Evolutionary conservation across 1,140 invertebrate species (phyloP), one percentile per base, ranked within the genome.

Genomic region (Chrysoperla carnea): DNA sequence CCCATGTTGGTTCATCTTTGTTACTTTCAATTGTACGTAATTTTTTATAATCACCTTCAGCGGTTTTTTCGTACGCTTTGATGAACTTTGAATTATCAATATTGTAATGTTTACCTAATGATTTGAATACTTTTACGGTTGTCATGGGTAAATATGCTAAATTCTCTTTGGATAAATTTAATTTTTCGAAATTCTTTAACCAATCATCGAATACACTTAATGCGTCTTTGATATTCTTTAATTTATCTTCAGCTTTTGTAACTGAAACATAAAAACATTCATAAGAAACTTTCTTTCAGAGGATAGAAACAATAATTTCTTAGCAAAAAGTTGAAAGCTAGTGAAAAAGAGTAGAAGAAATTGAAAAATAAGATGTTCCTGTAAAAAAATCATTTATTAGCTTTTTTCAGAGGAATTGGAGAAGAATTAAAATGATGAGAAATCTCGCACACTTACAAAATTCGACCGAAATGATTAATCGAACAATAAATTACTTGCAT

Each of bases 221-320:
- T 2, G 72, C 73, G 47, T 75, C 71, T 44, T 76, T 74, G 29
- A 78, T 78, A 47, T 75, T 71, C 41, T 69, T 63, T n/a, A 76
- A 55, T 54, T 78, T 78, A 5, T 73, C 70, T 50, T 75, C 73
- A 46, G 74, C 75, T 45, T 71, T 68, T 8, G 75, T 78, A 38
- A 73, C 73, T 66, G 60, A 12, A 57, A 59, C n/a, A 6, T 17
- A 39, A 15, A 15, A 27, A 39, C n/a, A n/a, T n/a, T n/a, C n/a
- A n/a, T n/a, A n/a, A n/a, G n/a, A n/a, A 7, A 11, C 6, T n/a
- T n/a, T n/a, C n/a, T n/a, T n/a, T n/a, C n/a, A n/a, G n/a, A n/a
- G n/a, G n/a, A n/a, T n/a, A n/a, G n/a, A n/a, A n/a, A n/a, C n/a
- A n/a, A n/a, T n/a, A n/a, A n/a, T n/a, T n/a, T n/a, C n/a, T n/a